phyloP scores from a whole-genome alignment of 2,797 vertebrate species.

The Silurus lanzhouensis region DNA sequence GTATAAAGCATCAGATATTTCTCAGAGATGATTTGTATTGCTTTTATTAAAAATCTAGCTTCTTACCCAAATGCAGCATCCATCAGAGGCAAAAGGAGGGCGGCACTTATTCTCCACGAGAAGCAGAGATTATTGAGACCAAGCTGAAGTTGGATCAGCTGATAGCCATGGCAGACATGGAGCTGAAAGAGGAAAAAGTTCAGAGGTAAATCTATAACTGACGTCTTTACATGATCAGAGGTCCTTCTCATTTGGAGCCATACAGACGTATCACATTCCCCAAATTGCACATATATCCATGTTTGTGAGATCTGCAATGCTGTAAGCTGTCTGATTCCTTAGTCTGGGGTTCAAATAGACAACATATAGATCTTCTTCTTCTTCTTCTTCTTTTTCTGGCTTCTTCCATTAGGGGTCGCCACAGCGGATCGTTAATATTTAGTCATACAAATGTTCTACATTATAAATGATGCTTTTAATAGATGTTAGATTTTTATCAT shows the following conservation, averaged over 20 bases:
- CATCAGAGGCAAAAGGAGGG: conserved; percentile 95
- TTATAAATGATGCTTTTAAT: not conserved
- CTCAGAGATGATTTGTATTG: not conserved
- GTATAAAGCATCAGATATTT: not conserved
- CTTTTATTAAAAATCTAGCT: conserved; percentile 27
- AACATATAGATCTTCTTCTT: no score
- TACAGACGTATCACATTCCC: not conserved
- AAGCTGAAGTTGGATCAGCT: conserved; percentile 97
- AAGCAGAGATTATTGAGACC: conserved; percentile 96
- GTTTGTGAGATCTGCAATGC: not conserved
- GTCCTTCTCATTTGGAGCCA: not conserved
- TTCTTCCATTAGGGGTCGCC: no score
- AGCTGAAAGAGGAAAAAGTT: conserved; percentile 95
- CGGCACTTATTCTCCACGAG: conserved; percentile 91
- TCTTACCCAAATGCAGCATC: conserved; percentile 73
- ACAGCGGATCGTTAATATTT: no score
- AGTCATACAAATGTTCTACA: not conserved
- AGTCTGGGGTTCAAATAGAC: not conserved
- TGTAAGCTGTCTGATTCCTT: not conserved
- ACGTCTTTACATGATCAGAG: conserved; percentile 16
- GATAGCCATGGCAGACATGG: conserved; percentile 94
- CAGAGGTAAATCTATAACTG: conserved; percentile 83
- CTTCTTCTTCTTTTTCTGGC: no score
- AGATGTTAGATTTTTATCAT: no score
- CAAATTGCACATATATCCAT: not conserved